These are phyloP conservation scores for Atherinomorus stipes DNA, from an alignment of 2,113 vertebrate species.

Conservation along the genomic window DNA sequence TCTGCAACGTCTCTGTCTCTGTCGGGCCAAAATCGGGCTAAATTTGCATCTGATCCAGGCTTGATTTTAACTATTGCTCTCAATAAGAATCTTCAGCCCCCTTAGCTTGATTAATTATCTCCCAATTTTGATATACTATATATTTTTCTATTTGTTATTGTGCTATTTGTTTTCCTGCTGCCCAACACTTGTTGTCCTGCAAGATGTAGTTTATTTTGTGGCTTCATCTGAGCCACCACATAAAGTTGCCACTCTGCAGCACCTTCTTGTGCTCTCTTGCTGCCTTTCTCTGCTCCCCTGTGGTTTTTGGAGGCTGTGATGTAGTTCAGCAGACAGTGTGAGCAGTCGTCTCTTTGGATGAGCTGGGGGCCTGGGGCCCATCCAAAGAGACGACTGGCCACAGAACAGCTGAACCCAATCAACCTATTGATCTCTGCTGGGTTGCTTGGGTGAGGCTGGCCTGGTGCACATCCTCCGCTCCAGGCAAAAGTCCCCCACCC, in stretches of 20 bases:
- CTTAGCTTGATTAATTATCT: too few relatives aligned
- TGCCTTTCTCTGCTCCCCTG: constrained; percentile 15
- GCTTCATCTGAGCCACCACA: not conserved
- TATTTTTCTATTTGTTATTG: not conserved
- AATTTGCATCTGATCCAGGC: too few relatives aligned
- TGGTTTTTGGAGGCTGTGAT: constrained; percentile 9
- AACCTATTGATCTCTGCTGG: constrained; percentile 65
- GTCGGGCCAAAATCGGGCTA: too few relatives aligned
- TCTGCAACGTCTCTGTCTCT: too few relatives aligned
- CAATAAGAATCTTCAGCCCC: too few relatives aligned
- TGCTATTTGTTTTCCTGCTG: not conserved
- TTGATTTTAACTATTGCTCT: too few relatives aligned
- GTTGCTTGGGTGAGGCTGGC: constrained; percentile 35
- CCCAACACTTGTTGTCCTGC: not conserved
- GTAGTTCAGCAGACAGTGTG: constrained; percentile 42
- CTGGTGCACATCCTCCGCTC: constrained; percentile 50
- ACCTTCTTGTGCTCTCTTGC: not conserved
- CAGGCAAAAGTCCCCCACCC: constrained; percentile 8
- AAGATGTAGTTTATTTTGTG: constrained; percentile 4
- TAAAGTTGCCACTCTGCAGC: not conserved
- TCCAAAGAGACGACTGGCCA: constrained; percentile 30
- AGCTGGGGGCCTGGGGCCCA: constrained; percentile 7
- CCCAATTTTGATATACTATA: too few relatives aligned
- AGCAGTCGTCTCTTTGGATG: constrained; percentile 55
- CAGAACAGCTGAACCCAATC: constrained; percentile 68